These are phyloP conservation scores for Neuroscelio doddi DNA, from an alignment of 2,888 invertebrate genomes.

Conservation along the genomic window DNA sequence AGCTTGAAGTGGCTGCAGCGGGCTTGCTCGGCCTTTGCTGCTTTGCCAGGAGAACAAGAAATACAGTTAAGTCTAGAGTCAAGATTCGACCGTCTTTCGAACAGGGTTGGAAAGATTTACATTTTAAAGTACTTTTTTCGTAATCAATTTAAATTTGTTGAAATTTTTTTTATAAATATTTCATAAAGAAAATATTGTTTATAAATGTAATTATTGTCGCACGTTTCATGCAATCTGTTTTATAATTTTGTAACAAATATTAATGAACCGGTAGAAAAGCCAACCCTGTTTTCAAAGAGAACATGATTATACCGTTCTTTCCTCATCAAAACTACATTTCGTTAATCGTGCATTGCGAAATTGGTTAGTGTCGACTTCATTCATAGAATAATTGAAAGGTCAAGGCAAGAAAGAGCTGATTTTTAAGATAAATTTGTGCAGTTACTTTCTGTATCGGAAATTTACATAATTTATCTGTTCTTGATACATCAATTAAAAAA, in stretches of 20 bases:
- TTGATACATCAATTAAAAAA: too few relatives aligned
- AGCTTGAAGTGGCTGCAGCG: constrained; percentile 73
- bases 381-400: constrained; percentile 20
- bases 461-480: too few relatives aligned
- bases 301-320: background rate
- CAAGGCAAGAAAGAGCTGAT: constrained; percentile 24
- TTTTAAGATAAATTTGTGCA: constrained; percentile 14
- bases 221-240: too few relatives aligned
- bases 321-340: constrained; percentile 12
- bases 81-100: constrained; percentile 41
- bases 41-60: constrained; percentile 70
- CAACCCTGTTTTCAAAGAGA: constrained; percentile 14
- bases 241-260: too few relatives aligned
- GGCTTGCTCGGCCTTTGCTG: constrained; percentile 75
- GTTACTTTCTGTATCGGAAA: background rate
- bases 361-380: constrained; percentile 35
- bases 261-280: too few relatives aligned
- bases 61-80: constrained; percentile 62
- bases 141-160: background rate
- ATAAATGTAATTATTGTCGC: too few relatives aligned
- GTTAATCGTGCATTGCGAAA: constrained; percentile 36
- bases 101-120: constrained; percentile 11
- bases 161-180: background rate
- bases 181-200: too few relatives aligned
- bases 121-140: too few relatives aligned